Percentiles rank a stretch among this genome's conserved stretches.
Evolutionary conservation across 2,888 invertebrate genomes (phyloP).

Genomic region (Argyresthia goedartella): DNA sequence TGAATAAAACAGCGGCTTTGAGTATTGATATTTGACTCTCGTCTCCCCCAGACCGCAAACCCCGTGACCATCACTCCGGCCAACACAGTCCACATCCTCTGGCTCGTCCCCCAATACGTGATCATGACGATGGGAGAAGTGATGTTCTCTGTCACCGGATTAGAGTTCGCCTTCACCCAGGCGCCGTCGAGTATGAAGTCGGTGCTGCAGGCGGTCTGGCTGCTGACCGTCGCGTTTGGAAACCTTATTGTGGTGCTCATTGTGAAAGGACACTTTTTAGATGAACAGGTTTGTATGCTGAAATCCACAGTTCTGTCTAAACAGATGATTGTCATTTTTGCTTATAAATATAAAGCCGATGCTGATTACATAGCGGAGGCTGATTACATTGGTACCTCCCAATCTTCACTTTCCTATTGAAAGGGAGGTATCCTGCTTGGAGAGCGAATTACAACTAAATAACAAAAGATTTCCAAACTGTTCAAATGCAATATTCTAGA

Average conservation of each 20-base stretch:
- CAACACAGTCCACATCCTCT: slow-evolving; percentile 84
- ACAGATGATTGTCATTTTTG: no score
- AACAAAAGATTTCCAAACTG: no score
- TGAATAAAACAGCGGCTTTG: no score
- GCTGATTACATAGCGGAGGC: no score
- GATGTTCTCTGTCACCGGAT: slow-evolving; percentile 95
- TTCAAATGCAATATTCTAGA: no score
- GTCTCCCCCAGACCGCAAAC: slow-evolving; percentile 29
- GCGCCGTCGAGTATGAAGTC: slow-evolving; percentile 96
- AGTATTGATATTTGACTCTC: no score
- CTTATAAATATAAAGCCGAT: no score
- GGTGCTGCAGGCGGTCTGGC: slow-evolving; percentile 91
- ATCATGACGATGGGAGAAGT: slow-evolving; percentile 94
- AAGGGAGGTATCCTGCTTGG: no score
- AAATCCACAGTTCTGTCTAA: no score
- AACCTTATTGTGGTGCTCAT: slow-evolving; percentile 93
- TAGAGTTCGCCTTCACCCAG: slow-evolving; percentile 96
- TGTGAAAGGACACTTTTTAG: slow-evolving; percentile 82
- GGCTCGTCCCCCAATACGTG: slow-evolving; percentile 93
- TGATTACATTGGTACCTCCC: no score
- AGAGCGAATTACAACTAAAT: no score
- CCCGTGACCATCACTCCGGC: slow-evolving; percentile 71
- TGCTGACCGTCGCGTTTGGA: slow-evolving; percentile 93
- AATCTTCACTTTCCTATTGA: no score
- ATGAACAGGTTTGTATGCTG: slow-evolving; percentile 75